These are phyloP conservation scores for Mormyrus iriodes DNA, from an alignment of 2,113 vertebrate genomes.

Conservation along the genomic window DNA sequence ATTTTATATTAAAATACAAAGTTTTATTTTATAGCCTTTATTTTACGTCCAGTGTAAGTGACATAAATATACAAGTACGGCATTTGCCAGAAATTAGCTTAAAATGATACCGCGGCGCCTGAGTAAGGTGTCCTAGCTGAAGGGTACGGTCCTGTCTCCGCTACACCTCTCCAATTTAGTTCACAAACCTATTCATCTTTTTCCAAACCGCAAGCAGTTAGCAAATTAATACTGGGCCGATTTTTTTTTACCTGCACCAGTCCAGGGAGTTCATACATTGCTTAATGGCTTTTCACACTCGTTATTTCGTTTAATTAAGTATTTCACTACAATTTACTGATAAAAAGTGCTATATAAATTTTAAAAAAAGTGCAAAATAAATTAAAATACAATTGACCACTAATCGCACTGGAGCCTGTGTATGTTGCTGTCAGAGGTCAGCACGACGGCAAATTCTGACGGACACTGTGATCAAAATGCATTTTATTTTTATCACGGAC, in stretches of 20 bases:
- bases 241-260: background rate
- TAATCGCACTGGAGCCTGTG: background rate
- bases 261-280: too few species aligned
- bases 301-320: background rate
- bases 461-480: background rate
- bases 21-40: background rate
- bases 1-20: background rate
- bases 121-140: too few species aligned
- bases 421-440: background rate
- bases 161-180: background rate
- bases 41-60: background rate
- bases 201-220: background rate
- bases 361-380: too few species aligned
- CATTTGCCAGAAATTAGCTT: background rate
- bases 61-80: background rate
- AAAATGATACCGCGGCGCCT: background rate
- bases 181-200: background rate
- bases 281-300: background rate
- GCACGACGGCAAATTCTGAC: background rate
- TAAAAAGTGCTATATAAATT: background rate
- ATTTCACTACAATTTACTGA: background rate
- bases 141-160: background rate
- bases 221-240: background rate
- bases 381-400: background rate
- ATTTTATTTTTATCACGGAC: too few species aligned